A percentile compares a stretch with the other conserved stretches of the same genome.
Evolutionary conservation across 2,888 invertebrate genomes (phyloP).

Genomic region (Agrypnus murinus): DNA sequence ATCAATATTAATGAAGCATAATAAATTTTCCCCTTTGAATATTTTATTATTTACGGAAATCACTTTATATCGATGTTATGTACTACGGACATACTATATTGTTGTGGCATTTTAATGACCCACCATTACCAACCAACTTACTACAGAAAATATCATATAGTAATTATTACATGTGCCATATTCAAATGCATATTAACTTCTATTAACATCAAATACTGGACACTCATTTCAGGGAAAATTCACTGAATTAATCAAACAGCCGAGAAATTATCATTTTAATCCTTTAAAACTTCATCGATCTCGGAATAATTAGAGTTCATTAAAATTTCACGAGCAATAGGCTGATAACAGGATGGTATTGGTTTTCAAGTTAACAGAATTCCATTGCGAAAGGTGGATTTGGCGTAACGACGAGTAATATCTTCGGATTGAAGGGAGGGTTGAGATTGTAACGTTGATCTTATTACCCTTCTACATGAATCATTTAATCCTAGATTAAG

Average conservation of each 20-base stretch:
- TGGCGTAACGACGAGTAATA: constrained; percentile 30
- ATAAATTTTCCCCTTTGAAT: no score
- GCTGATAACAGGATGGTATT: constrained; percentile 32
- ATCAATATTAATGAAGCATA: no score
- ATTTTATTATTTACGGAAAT: no score
- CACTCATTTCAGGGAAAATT: no score
- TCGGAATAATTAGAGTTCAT: constrained; percentile 41
- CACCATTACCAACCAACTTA: no score
- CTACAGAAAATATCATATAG: no score
- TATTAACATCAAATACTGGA: no score
- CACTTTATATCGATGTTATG: no score
- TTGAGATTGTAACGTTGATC: constrained; percentile 46
- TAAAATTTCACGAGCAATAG: constrained; percentile 36
- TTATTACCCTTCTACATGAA: constrained; percentile 57
- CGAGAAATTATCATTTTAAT: constrained; percentile 32
- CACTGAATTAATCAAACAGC: constrained; percentile 15
- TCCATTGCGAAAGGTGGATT: constrained; percentile 25
- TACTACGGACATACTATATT: no score
- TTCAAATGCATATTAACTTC: no score
- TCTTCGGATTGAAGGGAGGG: constrained; percentile 38
- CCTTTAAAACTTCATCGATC: constrained; percentile 36
- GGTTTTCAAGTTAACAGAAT: constrained; percentile 33
- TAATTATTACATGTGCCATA: no score
- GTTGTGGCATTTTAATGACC: no score
- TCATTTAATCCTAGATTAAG: constrained; percentile 58